Conservation (phyloP, 1,140 invertebrate genomes). For the Diprion similis region DNA sequence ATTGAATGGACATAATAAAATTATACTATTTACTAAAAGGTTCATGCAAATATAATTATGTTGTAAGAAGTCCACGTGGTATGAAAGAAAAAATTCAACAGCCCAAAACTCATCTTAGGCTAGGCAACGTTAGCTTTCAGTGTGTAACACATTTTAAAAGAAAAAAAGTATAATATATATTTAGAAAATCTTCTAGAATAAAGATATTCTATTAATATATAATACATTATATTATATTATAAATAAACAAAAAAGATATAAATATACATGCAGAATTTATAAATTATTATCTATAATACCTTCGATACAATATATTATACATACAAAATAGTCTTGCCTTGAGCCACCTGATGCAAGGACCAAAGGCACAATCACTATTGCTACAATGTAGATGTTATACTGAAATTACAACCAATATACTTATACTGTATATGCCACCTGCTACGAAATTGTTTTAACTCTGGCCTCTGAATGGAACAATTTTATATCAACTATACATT, state of each 20-base stretch:
- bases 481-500: slow-evolving; percentile 5
- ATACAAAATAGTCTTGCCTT: slow-evolving; percentile 58
- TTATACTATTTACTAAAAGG: too few species aligned
- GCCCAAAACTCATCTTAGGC: slow-evolving; percentile 28
- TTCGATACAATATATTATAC: slow-evolving; percentile 27
- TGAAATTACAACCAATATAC: neutral
- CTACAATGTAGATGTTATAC: slow-evolving; percentile 1
- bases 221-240: slow-evolving; percentile 49
- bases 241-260: slow-evolving; percentile 37
- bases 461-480: neutral
- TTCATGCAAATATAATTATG: neutral
- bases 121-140: slow-evolving; percentile 47
- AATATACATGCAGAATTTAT: slow-evolving; percentile 57
- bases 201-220: slow-evolving; percentile 52
- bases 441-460: neutral
- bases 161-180: slow-evolving; percentile 37
- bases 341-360: slow-evolving; percentile 59
- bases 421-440: neutral
- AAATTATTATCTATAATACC: slow-evolving; percentile 58
- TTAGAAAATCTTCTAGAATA: slow-evolving; percentile 40
- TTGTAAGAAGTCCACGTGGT: neutral
- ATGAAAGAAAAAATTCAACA: slow-evolving; percentile 16
- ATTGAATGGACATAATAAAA: too few species aligned
- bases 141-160: slow-evolving; percentile 43
- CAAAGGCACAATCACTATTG: slow-evolving; percentile 58